Conservation (phyloP, 1,140 invertebrate genomes). For the Dinoponera quadriceps region DNA sequence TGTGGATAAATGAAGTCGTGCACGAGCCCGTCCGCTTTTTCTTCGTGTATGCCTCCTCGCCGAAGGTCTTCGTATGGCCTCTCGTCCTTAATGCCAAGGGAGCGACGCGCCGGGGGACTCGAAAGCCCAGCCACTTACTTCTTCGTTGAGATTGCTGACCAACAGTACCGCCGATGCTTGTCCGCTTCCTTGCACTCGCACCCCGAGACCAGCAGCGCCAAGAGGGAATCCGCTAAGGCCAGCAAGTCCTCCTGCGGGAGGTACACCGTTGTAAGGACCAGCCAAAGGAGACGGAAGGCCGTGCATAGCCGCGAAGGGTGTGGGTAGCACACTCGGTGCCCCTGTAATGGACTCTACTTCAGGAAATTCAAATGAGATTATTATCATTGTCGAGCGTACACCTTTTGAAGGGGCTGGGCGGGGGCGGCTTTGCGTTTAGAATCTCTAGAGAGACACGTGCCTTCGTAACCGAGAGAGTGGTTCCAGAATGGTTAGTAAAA, state of each 20-base stretch:
- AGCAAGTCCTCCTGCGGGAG: slow-evolving; percentile 90
- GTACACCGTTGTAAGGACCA: slow-evolving; percentile 89
- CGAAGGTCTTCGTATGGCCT: neutral
- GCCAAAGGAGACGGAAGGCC: slow-evolving; percentile 90
- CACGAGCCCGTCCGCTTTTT: neutral
- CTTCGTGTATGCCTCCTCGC: slow-evolving; percentile 25
- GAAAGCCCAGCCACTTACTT: slow-evolving; percentile 88
- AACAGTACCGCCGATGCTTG: slow-evolving; percentile 93
- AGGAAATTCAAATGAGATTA: slow-evolving; percentile 79
- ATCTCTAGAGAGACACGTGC: too few relatives aligned
- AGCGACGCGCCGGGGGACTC: slow-evolving; percentile 11
- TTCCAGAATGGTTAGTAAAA: too few relatives aligned
- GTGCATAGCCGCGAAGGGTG: slow-evolving; percentile 92
- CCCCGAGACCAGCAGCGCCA: slow-evolving; percentile 87
- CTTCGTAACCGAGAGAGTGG: too few relatives aligned
- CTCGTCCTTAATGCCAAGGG: slow-evolving; percentile 3
- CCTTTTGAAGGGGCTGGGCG: neutral
- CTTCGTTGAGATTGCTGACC: slow-evolving; percentile 96
- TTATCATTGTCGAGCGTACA: slow-evolving; percentile 55
- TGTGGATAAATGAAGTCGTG: neutral
- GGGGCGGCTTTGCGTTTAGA: neutral
- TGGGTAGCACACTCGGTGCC: slow-evolving; percentile 92
- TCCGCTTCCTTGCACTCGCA: slow-evolving; percentile 87
- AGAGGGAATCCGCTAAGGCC: slow-evolving; percentile 91
- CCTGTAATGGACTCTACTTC: slow-evolving; percentile 87